Conservation (phyloP, 2,888 invertebrate genomes). For the Gonocerus acuteangulatus region DNA sequence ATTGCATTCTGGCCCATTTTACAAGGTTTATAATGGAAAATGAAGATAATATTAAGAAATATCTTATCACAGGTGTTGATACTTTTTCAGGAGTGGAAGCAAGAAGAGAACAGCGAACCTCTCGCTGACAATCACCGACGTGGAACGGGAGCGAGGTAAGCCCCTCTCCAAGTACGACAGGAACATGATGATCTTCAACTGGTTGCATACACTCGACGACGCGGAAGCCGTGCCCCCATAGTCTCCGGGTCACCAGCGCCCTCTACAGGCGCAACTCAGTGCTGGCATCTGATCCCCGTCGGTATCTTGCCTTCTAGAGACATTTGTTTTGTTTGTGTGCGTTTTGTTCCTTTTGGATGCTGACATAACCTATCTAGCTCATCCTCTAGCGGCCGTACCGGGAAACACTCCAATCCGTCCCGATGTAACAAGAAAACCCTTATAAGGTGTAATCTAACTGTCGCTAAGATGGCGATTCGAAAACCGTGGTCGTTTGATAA, state of each 20-base stretch:
- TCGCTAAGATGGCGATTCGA: too few relatives aligned
- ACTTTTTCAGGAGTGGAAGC: constrained; percentile 18
- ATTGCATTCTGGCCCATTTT: too few relatives aligned
- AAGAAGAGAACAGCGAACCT: constrained; percentile 44
- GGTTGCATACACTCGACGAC: constrained; percentile 81
- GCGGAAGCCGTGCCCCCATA: constrained; percentile 41
- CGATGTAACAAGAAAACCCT: too few relatives aligned
- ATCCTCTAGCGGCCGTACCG: too few relatives aligned
- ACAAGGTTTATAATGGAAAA: too few relatives aligned
- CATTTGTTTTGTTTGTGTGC: background rate
- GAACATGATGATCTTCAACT: constrained; percentile 94
- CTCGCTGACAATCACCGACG: constrained; percentile 65
- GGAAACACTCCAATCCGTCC: too few relatives aligned
- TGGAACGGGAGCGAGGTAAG: constrained; percentile 72
- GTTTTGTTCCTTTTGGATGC: too few relatives aligned
- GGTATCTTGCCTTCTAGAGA: background rate
- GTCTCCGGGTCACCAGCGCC: constrained; percentile 5
- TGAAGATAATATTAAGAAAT: too few relatives aligned
- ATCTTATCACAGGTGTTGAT: too few relatives aligned
- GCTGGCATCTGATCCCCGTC: background rate
- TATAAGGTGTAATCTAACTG: too few relatives aligned
- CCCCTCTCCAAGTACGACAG: constrained; percentile 81
- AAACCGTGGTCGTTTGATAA: too few relatives aligned
- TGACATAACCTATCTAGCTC: too few relatives aligned
- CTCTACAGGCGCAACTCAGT: background rate